A percentile compares a stretch with the other conserved stretches of the same genome.
Evolutionary conservation across 2,113 vertebrate species (phyloP).

Genomic region (Amia ocellicauda): DNA sequence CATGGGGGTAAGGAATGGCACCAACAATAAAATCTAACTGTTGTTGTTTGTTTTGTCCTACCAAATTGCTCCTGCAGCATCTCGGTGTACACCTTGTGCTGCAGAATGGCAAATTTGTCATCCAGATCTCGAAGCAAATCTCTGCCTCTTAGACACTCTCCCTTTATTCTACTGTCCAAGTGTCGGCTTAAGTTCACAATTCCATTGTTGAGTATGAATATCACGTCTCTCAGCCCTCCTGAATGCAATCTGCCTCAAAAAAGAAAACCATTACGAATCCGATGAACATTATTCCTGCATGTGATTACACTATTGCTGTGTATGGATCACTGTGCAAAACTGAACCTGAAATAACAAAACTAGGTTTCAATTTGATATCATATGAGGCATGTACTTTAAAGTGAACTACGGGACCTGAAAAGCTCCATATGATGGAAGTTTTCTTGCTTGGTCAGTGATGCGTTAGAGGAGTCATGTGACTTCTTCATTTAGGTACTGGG

Average conservation of each 20-base stretch:
- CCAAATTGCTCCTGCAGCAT: constrained; percentile 61
- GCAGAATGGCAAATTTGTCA: constrained; percentile 61
- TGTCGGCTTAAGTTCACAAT: background rate
- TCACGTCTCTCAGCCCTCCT: constrained; percentile 5
- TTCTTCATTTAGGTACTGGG: no score
- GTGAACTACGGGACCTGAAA: no score
- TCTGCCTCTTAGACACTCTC: background rate
- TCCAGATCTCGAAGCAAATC: constrained; percentile 55
- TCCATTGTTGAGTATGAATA: constrained; percentile 7
- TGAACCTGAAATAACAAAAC: no score
- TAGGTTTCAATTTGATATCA: background rate
- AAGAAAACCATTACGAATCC: background rate
- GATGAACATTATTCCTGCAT: background rate
- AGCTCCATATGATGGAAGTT: no score
- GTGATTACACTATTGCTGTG: background rate
- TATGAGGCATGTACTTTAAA: background rate
- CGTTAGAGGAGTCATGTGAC: no score
- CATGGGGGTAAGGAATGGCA: no score
- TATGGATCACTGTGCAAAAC: background rate
- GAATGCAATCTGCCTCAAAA: constrained; percentile 10
- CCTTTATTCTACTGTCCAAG: background rate
- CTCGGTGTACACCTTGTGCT: constrained; percentile 52
- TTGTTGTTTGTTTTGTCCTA: constrained; percentile 8
- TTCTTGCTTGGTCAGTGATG: no score
- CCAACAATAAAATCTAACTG: no score